Conservation (phyloP, 1,140 invertebrate genomes). For the Diprion similis region DNA sequence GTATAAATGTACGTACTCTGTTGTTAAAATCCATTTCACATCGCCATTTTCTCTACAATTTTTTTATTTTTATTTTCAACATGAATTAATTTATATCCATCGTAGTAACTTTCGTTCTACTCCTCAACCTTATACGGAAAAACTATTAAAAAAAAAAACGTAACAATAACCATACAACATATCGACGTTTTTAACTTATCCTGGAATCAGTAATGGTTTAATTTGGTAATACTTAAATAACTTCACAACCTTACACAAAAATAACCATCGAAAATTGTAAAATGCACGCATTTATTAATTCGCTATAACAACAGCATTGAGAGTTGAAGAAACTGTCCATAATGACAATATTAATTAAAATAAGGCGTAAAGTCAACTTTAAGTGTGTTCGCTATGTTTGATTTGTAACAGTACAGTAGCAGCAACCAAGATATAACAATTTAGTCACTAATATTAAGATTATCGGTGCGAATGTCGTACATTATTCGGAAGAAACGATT, state of each 20-base stretch:
- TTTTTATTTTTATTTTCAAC: too few species aligned
- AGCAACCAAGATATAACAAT: constrained; percentile 29
- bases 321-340: constrained; percentile 38
- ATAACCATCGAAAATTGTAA: background rate
- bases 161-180: too few species aligned
- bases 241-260: background rate
- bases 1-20: too few species aligned
- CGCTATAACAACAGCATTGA: background rate
- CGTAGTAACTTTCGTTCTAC: too few species aligned
- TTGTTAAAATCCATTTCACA: too few species aligned
- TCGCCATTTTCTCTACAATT: too few species aligned
- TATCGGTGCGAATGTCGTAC: constrained; percentile 17
- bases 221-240: background rate
- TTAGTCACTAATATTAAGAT: constrained; percentile 58
- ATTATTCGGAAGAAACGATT: constrained; percentile 18
- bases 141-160: too few species aligned
- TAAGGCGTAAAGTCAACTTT: background rate
- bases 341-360: constrained; percentile 50
- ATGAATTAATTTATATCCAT: too few species aligned
- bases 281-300: background rate
- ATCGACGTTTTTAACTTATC: too few species aligned
- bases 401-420: constrained; percentile 10
- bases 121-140: too few species aligned
- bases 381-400: background rate
- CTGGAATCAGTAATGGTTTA: background rate